phyloP scores from a whole-genome alignment of 2,113 vertebrate species.

The Misgurnus anguillicaudatus region DNA sequence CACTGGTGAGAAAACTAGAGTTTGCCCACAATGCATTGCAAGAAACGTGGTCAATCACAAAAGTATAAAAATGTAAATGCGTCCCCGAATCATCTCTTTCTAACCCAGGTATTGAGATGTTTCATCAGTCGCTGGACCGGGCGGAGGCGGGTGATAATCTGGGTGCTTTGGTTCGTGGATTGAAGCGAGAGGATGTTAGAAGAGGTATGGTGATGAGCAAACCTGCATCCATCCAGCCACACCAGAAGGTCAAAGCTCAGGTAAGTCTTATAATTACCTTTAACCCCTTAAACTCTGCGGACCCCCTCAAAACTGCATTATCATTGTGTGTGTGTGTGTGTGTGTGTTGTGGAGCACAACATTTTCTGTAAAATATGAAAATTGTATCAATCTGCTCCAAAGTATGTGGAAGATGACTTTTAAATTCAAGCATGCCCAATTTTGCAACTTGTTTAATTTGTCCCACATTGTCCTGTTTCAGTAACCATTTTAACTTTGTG shows the following conservation, averaged over 20 bases:
- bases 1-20: slow-evolving; percentile 74
- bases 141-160: slow-evolving; percentile 89
- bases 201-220: slow-evolving; percentile 89
- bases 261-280: too few species aligned
- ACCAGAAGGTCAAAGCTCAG: slow-evolving; percentile 86
- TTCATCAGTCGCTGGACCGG: slow-evolving; percentile 86
- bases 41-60: not conserved
- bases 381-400: too few species aligned
- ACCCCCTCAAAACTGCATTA: too few species aligned
- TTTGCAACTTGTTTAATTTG: too few species aligned
- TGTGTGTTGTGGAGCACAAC: too few species aligned
- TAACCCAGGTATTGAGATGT: slow-evolving; percentile 87
- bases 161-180: slow-evolving; percentile 81
- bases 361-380: too few species aligned
- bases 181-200: slow-evolving; percentile 85
- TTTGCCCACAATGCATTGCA: not conserved
- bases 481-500: not conserved
- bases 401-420: too few species aligned
- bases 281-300: too few species aligned
- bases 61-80: too few species aligned
- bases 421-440: too few species aligned
- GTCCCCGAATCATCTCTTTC: not conserved
- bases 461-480: not conserved
- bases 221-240: slow-evolving; percentile 81
- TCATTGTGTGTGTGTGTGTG: too few species aligned